These are phyloP conservation scores for Thecophora atra DNA, from an alignment of 2,888 invertebrate genomes.

Conservation along the genomic window DNA sequence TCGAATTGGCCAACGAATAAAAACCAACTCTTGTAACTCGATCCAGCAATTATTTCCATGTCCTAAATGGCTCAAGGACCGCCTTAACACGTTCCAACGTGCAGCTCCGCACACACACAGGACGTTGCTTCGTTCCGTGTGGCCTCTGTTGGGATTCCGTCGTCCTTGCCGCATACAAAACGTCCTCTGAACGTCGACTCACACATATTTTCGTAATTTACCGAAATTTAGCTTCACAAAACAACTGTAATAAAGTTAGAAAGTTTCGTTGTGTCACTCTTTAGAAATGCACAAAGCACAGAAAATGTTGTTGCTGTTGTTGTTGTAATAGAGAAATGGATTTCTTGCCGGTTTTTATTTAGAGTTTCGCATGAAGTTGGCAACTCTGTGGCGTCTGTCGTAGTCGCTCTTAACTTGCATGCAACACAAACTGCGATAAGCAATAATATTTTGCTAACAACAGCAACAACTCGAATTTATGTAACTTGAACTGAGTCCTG, in stretches of 20 bases:
- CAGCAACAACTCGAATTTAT: slow-evolving; percentile 24
- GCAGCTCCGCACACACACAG: slow-evolving; percentile 36
- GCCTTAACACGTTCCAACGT: slow-evolving; percentile 8
- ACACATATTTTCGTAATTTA: slow-evolving; percentile 15
- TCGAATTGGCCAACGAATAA: slow-evolving; percentile 10
- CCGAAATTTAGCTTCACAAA: slow-evolving; percentile 4
- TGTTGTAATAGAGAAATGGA: slow-evolving; percentile 27
- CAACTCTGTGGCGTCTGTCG: slow-evolving; percentile 8
- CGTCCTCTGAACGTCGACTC: slow-evolving; percentile 6
- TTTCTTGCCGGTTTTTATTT: slow-evolving; percentile 23
- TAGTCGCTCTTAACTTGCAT: slow-evolving; percentile 7
- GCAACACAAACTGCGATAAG: slow-evolving; percentile 32
- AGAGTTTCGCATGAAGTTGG: slow-evolving; percentile 17
- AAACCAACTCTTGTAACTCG: slow-evolving; percentile 2
- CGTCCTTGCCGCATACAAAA: background rate
- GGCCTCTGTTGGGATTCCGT: background rate
- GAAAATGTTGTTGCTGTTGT: slow-evolving; percentile 14
- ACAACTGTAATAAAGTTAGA: slow-evolving; percentile 18
- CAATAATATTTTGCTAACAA: slow-evolving; percentile 21
- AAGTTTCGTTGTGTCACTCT: slow-evolving; percentile 16
- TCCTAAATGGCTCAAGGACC: background rate
- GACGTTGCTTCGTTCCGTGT: no score
- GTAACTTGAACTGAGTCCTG: background rate
- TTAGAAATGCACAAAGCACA: slow-evolving; percentile 26
- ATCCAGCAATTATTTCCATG: slow-evolving; percentile 24